These are phyloP conservation scores for Salarias fasciatus DNA, from an alignment of 2,797 vertebrate genomes.

Conservation along the genomic window DNA sequence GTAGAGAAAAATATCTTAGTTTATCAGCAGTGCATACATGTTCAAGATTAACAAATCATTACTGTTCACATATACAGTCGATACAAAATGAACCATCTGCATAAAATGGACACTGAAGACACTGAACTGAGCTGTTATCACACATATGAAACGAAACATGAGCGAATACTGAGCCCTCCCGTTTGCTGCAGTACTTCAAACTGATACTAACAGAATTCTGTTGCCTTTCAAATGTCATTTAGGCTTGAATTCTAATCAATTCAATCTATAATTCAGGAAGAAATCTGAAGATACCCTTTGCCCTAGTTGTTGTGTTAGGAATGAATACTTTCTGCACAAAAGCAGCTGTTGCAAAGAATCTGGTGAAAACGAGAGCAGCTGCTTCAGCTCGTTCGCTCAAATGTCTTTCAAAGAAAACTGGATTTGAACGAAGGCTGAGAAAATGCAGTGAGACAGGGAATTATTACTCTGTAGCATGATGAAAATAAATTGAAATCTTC, in stretches of 20 bases:
- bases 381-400: too few species aligned
- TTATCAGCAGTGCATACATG: not conserved
- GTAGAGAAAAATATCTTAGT: conserved; percentile 6
- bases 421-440: not conserved
- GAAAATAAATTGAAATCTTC: conserved; percentile 9
- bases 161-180: too few species aligned
- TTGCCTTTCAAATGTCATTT: not conserved
- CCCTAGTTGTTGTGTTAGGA: not conserved
- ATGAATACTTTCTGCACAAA: not conserved
- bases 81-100: not conserved
- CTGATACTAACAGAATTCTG: not conserved
- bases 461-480: too few species aligned
- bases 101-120: not conserved
- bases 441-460: too few species aligned
- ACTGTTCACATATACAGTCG: not conserved
- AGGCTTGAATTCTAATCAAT: not conserved
- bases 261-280: too few species aligned
- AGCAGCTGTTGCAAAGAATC: not conserved
- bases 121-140: too few species aligned
- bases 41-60: too few species aligned
- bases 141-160: too few species aligned
- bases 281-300: too few species aligned
- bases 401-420: not conserved
- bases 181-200: too few species aligned
- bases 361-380: too few species aligned